Evolutionary conservation across 2,113 vertebrate genomes (phyloP), one percentile per base, ranked within the genome.

Genomic region (Eulemur rufifrons): DNA sequence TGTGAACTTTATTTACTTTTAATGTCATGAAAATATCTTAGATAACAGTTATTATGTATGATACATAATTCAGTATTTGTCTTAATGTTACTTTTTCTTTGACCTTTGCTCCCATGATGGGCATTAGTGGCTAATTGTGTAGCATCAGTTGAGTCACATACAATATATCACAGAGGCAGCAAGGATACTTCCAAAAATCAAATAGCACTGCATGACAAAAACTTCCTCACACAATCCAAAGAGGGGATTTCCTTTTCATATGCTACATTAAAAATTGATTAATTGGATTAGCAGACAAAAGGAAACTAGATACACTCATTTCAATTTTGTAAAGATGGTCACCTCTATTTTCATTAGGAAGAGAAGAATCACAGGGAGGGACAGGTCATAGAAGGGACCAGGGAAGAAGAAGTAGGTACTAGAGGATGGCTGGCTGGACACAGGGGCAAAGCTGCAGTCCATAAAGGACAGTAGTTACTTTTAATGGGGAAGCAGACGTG

Each of bases 21-120:
- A 52, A 85, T 45, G 45, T 52, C 34, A 91, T 94, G 42, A 63
- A 85, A 91, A 47, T 91, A 52, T 73, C 10, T 63, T 63, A 83
- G 15, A 61, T 78, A 56, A 59, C 4, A 81, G 15, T 54, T 68
- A 86, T 71, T 52, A 34, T 27, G 66, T 42, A 56, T 86, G 8
- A 74, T 23, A 86, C 39, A 39, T 63, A 25, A 92, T 27, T 77
- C 17, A 77, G 20, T 74, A 29, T 59, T 64, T 68, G 18, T 63
- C 86, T 96, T 63, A 91, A 90, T 77, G 39, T 77, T 90, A 84
- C 37, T 59, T 86, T 95, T 81, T 68, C 45, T 92, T 90, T 96
- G 39, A 34, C 14, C 34, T 85, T 95, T 56, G 17, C 8, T 69
- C 34, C 59, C 11, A 37, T 37, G 6, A 73, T 63, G 23, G 54